Evolutionary conservation across 1,140 invertebrate genomes (phyloP).

Genomic region (Bombus fervidus): DNA sequence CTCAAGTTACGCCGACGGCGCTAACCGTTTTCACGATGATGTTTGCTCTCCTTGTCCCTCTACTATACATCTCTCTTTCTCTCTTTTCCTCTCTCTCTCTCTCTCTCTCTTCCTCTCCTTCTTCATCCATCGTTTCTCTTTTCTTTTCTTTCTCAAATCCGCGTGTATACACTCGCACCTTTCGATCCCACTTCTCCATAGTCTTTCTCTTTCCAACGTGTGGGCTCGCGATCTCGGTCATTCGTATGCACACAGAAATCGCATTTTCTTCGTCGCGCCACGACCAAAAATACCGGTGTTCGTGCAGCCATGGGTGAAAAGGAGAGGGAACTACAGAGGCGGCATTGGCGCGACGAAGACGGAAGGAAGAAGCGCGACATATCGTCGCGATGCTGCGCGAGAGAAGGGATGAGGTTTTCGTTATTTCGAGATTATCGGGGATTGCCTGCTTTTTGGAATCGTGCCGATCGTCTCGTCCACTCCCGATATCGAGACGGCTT

Average conservation of each 20-base stretch:
- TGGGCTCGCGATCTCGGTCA: constrained; percentile 6
- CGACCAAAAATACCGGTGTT: constrained; percentile 72
- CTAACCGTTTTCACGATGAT: constrained; percentile 77
- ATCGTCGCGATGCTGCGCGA: not conserved
- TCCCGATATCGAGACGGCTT: constrained; percentile 57
- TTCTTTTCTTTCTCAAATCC: constrained; percentile 9
- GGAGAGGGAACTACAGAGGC: constrained; percentile 31
- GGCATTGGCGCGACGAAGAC: constrained; percentile 18
- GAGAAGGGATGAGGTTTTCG: constrained; percentile 63
- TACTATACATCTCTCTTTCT: constrained; percentile 27
- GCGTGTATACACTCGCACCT: not conserved
- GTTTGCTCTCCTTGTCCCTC: constrained; percentile 40
- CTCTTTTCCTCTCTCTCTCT: constrained; percentile 27
- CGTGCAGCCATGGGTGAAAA: constrained; percentile 41
- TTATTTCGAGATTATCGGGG: constrained; percentile 78
- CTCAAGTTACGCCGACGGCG: constrained; percentile 80
- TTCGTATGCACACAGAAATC: constrained; percentile 4
- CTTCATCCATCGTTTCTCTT: not conserved
- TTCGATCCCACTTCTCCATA: constrained; percentile 5
- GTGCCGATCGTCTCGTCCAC: constrained; percentile 66
- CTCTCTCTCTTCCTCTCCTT: constrained; percentile 31
- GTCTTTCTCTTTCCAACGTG: constrained; percentile 31
- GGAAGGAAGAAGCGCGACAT: not conserved
- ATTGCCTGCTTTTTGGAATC: constrained; percentile 76
- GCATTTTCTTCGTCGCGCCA: constrained; percentile 43